A percentile compares a stretch with the other conserved stretches of the same genome.
Conservation (phyloP, 1,140 invertebrate species). For the Lordiphosa mommai region DNA sequence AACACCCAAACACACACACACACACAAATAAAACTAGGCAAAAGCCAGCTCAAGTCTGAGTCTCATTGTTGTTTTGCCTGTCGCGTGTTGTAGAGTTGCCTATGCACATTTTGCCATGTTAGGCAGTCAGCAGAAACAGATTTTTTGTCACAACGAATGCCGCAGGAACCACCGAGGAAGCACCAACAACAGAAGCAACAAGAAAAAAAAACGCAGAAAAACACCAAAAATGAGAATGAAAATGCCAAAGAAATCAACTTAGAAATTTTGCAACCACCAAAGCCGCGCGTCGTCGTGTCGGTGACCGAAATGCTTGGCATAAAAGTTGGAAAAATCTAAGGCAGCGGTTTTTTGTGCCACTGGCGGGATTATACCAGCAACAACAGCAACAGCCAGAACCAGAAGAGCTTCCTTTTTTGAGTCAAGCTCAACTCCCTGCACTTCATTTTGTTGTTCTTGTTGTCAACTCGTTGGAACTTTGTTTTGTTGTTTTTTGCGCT, state of each 20-base stretch:
- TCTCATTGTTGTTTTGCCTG: not conserved
- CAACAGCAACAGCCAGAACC: slow-evolving; percentile 28
- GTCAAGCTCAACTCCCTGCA: slow-evolving; percentile 13
- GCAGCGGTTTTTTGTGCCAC: slow-evolving; percentile 44
- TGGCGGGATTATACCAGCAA: slow-evolving; percentile 57
- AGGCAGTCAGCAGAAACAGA: slow-evolving; percentile 67
- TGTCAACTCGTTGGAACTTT: slow-evolving; percentile 17
- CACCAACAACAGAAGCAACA: slow-evolving; percentile 15
- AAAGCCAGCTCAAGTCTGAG: no score
- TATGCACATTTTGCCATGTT: slow-evolving; percentile 46
- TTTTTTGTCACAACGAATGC: slow-evolving; percentile 64
- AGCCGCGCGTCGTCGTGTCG: slow-evolving; percentile 63
- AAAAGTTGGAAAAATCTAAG: slow-evolving; percentile 47
- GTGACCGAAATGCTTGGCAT: slow-evolving; percentile 69
- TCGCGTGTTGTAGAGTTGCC: slow-evolving; percentile 20
- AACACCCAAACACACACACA: no score
- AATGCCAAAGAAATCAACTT: slow-evolving; percentile 56
- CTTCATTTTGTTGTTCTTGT: slow-evolving; percentile 36
- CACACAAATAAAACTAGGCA: no score
- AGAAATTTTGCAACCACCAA: slow-evolving; percentile 51
- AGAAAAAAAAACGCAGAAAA: slow-evolving; percentile 20
- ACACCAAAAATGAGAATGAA: slow-evolving; percentile 6
- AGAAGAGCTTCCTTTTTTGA: slow-evolving; percentile 24
- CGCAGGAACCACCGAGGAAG: slow-evolving; percentile 40
- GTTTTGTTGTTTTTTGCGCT: no score